Percentiles rank a stretch among this genome's conserved stretches.
phyloP scores from a whole-genome alignment of 2,113 vertebrate genomes.

The Megaceryle maxima region DNA sequence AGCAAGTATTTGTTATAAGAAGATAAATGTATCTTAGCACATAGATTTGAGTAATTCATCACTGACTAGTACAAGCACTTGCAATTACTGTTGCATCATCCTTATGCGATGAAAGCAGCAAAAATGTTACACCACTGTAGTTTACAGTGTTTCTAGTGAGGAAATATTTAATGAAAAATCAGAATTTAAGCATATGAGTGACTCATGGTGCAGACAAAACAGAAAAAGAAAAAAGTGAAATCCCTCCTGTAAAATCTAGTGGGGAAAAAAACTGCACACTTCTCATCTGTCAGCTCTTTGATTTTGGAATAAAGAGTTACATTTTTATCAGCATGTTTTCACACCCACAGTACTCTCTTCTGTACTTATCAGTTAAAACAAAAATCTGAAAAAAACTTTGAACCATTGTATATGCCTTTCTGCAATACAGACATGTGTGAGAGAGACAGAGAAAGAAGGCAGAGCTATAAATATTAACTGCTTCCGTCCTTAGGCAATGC shows the following conservation, averaged over 20 bases:
- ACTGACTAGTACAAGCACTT: neutral
- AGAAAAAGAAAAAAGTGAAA: neutral
- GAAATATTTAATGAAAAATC: neutral
- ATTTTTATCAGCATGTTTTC: neutral
- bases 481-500: neutral
- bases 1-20: neutral
- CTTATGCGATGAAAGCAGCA: neutral
- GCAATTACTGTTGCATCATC: neutral
- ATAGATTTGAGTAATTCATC: neutral
- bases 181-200: neutral
- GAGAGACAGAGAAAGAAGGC: neutral
- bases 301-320: neutral
- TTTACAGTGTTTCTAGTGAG: neutral
- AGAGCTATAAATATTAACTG: neutral
- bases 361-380: neutral
- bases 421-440: neutral
- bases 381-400: neutral
- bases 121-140: neutral
- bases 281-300: neutral
- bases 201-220: neutral
- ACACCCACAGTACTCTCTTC: neutral
- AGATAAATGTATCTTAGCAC: neutral
- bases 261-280: fast-evolving
- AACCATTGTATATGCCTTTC: neutral
- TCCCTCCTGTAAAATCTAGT: neutral